phyloP scores from a whole-genome alignment of 2,888 invertebrate genomes.

The Melieria picta region DNA sequence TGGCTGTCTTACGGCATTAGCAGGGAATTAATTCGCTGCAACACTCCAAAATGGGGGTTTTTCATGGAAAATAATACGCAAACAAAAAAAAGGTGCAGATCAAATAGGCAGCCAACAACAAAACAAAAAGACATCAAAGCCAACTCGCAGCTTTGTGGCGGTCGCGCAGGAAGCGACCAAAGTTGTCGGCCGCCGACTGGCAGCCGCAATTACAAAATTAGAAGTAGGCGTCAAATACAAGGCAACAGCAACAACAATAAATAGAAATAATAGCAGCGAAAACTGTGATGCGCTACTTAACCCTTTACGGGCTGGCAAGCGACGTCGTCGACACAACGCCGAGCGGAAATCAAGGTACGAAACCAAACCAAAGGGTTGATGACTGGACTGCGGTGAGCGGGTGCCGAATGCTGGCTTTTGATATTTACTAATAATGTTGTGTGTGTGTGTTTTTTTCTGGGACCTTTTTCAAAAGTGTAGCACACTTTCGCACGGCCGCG shows the following conservation, averaged over 20 bases:
- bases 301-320: conserved; percentile 10
- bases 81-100: conserved; percentile 48
- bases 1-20: conserved; percentile 46
- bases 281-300: conserved; percentile 30
- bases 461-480: too few relatives aligned
- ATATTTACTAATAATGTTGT: conserved; percentile 45
- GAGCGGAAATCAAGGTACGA: conserved; percentile 6
- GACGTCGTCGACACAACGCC: neutral
- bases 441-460: conserved; percentile 40
- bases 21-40: conserved; percentile 30
- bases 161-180: too few relatives aligned
- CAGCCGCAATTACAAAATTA: conserved; percentile 59
- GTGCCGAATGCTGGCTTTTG: conserved; percentile 48
- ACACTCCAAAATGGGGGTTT: conserved; percentile 27
- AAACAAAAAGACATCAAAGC: conserved; percentile 44
- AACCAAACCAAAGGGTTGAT: neutral
- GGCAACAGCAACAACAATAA: conserved; percentile 13
- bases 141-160: too few relatives aligned
- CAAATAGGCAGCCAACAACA: conserved; percentile 40
- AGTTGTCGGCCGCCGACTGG: conserved; percentile 40
- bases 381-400: conserved; percentile 39
- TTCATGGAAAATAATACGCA: conserved; percentile 33
- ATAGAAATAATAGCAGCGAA: conserved; percentile 2
- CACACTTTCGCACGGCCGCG: too few relatives aligned
- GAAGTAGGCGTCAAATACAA: conserved; percentile 53